Conservation (phyloP, 2,888 invertebrate genomes). For the Phengaris arion region DNA sequence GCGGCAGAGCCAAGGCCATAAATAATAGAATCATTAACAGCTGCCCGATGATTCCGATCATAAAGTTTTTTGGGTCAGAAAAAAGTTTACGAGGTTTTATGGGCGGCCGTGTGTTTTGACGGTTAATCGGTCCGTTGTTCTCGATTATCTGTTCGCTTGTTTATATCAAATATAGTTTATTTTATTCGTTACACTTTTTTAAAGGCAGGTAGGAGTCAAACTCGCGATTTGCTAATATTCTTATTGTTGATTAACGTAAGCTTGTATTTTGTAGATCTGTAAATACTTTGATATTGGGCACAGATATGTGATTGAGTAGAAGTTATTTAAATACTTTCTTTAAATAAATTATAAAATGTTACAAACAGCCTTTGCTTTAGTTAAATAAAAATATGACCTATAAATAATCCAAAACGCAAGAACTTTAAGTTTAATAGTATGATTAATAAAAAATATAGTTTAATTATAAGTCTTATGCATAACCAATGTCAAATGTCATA, state of each 20-base stretch:
- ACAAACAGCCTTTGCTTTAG: no score
- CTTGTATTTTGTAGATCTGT: no score
- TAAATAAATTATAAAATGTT: no score
- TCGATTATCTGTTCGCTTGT: slow-evolving; percentile 30
- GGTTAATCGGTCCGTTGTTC: slow-evolving; percentile 51
- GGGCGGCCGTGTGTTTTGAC: slow-evolving; percentile 66
- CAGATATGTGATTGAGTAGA: no score
- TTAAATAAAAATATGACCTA: no score
- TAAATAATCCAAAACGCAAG: no score
- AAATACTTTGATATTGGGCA: no score
- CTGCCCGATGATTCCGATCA: slow-evolving; percentile 70
- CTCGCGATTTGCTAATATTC: neutral
- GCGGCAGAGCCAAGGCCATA: slow-evolving; percentile 64
- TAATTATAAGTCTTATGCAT: neutral
- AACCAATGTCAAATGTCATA: neutral
- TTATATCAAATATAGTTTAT: slow-evolving; percentile 20
- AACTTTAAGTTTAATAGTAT: no score
- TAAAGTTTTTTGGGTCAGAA: slow-evolving; percentile 58
- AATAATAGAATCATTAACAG: slow-evolving; percentile 79
- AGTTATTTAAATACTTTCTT: no score
- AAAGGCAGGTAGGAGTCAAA: neutral
- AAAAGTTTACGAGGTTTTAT: slow-evolving; percentile 52
- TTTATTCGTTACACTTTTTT: slow-evolving; percentile 10
- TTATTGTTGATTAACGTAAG: no score
- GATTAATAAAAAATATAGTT: no score